These are phyloP conservation scores for Heliconius aoede DNA, from an alignment of 2,888 invertebrate species.

Conservation along the genomic window DNA sequence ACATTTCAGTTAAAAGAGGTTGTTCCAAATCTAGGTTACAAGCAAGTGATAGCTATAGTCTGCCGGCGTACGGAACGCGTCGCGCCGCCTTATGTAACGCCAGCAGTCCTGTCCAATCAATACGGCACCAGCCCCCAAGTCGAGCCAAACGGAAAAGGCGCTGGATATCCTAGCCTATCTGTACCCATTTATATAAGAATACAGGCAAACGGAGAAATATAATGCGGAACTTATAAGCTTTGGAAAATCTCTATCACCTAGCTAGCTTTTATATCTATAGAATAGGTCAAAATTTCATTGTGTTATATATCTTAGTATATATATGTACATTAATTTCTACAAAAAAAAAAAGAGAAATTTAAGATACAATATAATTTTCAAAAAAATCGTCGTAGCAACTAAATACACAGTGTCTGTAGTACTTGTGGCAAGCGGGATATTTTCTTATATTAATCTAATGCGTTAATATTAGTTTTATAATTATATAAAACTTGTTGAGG, in stretches of 20 bases:
- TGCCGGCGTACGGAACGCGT: slow-evolving; percentile 63
- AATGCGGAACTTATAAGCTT: not conserved
- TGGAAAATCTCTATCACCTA: not conserved
- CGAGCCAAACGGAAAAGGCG: slow-evolving; percentile 68
- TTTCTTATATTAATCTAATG: not conserved
- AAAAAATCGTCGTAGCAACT: not conserved
- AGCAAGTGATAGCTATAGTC: slow-evolving; percentile 54
- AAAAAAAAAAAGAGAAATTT: no score
- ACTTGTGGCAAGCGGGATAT: not conserved
- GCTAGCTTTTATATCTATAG: not conserved
- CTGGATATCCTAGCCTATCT: slow-evolving; percentile 55
- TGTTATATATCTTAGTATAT: not conserved
- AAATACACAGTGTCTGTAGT: not conserved
- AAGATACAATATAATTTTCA: not conserved
- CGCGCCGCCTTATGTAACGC: slow-evolving; percentile 72
- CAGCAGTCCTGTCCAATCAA: slow-evolving; percentile 78
- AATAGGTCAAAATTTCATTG: not conserved
- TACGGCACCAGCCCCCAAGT: slow-evolving; percentile 71
- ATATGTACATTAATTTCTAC: not conserved
- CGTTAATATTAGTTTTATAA: not conserved
- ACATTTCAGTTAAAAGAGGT: slow-evolving; percentile 36
- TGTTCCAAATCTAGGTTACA: slow-evolving; percentile 52
- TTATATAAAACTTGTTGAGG: not conserved
- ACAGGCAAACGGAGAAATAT: not conserved
- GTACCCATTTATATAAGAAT: slow-evolving; percentile 25